Base-by-base conservation (phyloP, 2,113 vertebrate genomes). In the Phaethornis superciliosus region DNA sequence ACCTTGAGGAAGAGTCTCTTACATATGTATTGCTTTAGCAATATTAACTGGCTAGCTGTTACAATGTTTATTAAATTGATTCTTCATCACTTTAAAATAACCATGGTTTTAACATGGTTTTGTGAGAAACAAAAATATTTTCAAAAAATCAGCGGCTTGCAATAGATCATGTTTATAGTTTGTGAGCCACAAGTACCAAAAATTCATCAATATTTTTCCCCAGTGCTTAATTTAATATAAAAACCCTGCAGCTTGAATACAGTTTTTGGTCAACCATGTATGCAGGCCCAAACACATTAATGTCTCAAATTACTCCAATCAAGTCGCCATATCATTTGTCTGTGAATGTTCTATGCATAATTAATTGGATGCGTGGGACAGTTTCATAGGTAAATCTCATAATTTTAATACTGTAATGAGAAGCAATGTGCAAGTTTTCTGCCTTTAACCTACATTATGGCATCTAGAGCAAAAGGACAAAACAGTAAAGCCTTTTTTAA, bases 401-500 rank as follows among this genome's bases (percentile, higher is more conserved):
- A 96, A 97, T 97, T 97, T 97, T 95, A 94, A 96, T 95, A 81
- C 92, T 87, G 30, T 90, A 97, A 95, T 42, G 35, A 85, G 79
- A 40, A 68, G 64, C 85, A 96, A 91, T 20, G 79, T 96, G 95
- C 92, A 97, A 96, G 95, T 97, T 98, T 97, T 95, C 91, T 91
- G 96, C 94, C 96, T 94, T 94, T 92, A 95, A 96, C 93, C 96
- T 97, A 90, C 95, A 95, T 96, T 96, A 94, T 91, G 85, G 96
- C 96, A 96, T 97, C 96, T 94, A 97, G 91, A 97, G 97, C 93
- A 98, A 98, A 98, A 98, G 96, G 97, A 97, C 98, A 98, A 98
- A 98, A 98, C 96, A 97, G 96, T 95, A 98, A 98, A 98, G 98
- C 98, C 97, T 96, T 97, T 98, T 98, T 99, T 98, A 99, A 99